These are phyloP conservation scores for Craseonycteris thonglongyai DNA, from an alignment of 2,113 vertebrate species.

Conservation along the genomic window DNA sequence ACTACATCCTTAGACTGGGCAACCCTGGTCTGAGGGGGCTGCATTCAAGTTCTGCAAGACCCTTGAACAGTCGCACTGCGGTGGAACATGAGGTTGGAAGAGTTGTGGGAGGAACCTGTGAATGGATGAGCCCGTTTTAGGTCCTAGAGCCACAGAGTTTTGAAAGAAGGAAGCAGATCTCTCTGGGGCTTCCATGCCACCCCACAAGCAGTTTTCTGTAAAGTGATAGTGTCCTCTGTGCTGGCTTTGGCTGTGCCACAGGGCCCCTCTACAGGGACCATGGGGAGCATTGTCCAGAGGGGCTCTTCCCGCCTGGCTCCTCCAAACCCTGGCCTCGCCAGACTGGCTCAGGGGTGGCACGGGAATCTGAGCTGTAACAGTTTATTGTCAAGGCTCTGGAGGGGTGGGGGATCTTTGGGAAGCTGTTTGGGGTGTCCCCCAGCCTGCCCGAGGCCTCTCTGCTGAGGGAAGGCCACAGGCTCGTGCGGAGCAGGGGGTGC, in stretches of 20 bases:
- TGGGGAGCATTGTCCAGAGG: neutral
- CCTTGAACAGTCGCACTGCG: fast-evolving
- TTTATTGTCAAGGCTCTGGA: neutral
- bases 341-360: no score
- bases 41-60: neutral
- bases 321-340: neutral
- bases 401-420: neutral
- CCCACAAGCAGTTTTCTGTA: neutral
- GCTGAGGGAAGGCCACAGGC: no score
- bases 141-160: neutral
- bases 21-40: neutral
- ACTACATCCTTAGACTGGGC: neutral
- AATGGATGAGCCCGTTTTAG: neutral
- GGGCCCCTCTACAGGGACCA: neutral
- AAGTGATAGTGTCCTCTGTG: fast-evolving
- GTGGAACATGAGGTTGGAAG: neutral
- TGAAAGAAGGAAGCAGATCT: neutral
- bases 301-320: neutral
- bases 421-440: neutral
- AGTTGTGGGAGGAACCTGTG: neutral
- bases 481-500: neutral
- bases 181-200: neutral
- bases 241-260: neutral
- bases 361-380: no score
- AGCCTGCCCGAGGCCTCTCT: neutral